Base-by-base conservation (phyloP, 2,888 invertebrate genomes). In the Anodontia alba region DNA sequence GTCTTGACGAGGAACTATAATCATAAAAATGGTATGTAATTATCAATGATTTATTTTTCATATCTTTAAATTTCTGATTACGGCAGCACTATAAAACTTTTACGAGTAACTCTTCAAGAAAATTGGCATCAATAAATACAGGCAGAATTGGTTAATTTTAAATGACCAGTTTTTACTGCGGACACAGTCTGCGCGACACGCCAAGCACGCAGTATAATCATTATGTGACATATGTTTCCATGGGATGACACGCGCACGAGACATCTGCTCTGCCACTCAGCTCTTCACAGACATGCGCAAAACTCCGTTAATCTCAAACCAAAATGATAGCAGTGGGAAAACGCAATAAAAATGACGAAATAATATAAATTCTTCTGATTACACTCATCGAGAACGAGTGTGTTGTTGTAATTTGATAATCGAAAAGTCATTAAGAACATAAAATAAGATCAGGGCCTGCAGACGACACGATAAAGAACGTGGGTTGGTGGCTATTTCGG, bases 321-420 rank as follows among this genome's bases (percentile, higher is more conserved):
- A 33, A 57, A 62, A 62, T 62, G 31, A 29, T 33, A 62, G 26
- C 31, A 33, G 23, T 17, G 17, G 12, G 33, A 20, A 20, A 62
- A 33, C 33, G 62, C 33, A 62, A 62, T 62, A 62, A 62, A 62
- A 3, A 62, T 33, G 62, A 23, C 12, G 62, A 29, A 62, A 62
- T 62, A 62, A 62, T 29, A 62, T 62, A 62, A 62, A 62, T 62
- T 62, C 62, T 62, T 62, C 62, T 62, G 62, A 62, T 62, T 62
- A 62, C 23, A 62, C 31, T 33, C 33, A 20, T 26, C 23, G 62
- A 62, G 31, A 33, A 17, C 62, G 29, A 62, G 62, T 62, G 62
- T 62, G 62, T 62, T 62, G 33, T 62, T 62, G 62, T 33, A 62
- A 62, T 62, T 62, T 33, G 62, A 62, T 33, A 62, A 62, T 62